Evolutionary conservation across 64 coral and sea anemone genomes (phyloP), one percentile per base, ranked within the genome.

Genomic region (Porites australiensis): DNA sequence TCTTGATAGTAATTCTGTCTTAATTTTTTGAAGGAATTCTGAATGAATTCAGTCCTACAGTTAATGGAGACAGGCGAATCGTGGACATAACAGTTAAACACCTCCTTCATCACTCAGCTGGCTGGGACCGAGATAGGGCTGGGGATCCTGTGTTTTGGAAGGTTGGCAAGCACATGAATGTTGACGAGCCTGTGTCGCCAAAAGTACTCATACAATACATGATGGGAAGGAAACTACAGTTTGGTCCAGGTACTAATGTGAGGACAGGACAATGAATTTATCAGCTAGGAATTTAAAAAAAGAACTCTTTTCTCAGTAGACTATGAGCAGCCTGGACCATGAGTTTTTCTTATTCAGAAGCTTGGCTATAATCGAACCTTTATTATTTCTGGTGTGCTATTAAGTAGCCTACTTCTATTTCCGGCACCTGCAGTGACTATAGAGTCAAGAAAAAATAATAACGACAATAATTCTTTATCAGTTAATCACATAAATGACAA

Each of bases 101-200:
- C 13, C 63, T 84, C 46, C 64, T 84, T 3, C 81, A 84, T 51
- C 81, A 84, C 63, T 84, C 81, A 50, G 48, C 81, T 83, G 81
- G 81, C 16, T 83, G 81, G 81, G 81, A 83, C 45, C 49, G 81
- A 83, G 81, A 83, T 63, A 83, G 62, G 62, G 81, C 81, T 51
- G 81, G 81, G 62, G 81, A 83, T 13, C 81, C 81, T 83, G 81
- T 83, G 62, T 83, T 83, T 18, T 83, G 81, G 81, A 83, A 83
- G 18, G 81, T 83, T 50, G 61, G 81, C 61, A 83, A 83, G 46
- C 62, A 68, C 16, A 83, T 83, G 81, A 67, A 83, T 83, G 81
- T 83, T 68, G 62, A 47, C 6, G 81, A 83, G 50, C 81, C 81
- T 50, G 81, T 68, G 81, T 11, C 63, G 3, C 62, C 81, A 68